These are phyloP conservation scores for Anabacerthia variegaticeps DNA, from an alignment of 2,797 vertebrate species.

Conservation along the genomic window DNA sequence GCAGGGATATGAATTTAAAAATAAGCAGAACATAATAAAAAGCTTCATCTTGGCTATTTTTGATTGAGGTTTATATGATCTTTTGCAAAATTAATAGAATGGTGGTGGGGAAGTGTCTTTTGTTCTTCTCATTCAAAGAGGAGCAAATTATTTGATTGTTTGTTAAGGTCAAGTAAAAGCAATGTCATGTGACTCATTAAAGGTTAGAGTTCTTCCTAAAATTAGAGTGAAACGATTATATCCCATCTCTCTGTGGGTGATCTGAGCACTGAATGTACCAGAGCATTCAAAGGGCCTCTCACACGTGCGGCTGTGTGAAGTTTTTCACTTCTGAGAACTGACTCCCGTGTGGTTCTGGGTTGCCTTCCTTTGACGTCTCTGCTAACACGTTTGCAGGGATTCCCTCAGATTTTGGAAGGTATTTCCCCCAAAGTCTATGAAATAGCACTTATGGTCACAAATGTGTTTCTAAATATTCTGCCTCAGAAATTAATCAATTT, in stretches of 20 bases:
- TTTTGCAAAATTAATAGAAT: not conserved
- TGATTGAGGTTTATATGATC: not conserved
- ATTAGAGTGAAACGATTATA: not conserved
- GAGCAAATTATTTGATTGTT: not conserved
- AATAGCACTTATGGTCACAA: fast-evolving
- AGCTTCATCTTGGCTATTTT: not conserved
- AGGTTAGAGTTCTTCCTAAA: not conserved
- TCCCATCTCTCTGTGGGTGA: not conserved
- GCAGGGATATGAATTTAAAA: not conserved
- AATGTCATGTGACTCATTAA: not conserved
- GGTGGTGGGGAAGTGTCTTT: not conserved
- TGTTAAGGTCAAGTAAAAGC: not conserved
- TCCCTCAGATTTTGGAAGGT: not conserved
- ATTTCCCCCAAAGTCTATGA: not conserved
- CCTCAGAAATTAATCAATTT: fast-evolving
- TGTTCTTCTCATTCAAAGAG: not conserved
- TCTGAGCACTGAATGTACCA: not conserved
- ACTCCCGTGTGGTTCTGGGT: not conserved
- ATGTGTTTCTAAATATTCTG: fast-evolving
- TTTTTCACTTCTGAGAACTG: not conserved
- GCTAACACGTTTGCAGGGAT: not conserved
- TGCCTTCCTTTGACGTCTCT: not conserved
- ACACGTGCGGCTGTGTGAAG: not conserved
- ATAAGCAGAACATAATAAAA: not conserved
- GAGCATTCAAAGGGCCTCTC: not conserved